Percentiles rank a stretch among this genome's conserved stretches.
phyloP scores from a whole-genome alignment of 2,888 invertebrate species.

The Laothoe populi region DNA sequence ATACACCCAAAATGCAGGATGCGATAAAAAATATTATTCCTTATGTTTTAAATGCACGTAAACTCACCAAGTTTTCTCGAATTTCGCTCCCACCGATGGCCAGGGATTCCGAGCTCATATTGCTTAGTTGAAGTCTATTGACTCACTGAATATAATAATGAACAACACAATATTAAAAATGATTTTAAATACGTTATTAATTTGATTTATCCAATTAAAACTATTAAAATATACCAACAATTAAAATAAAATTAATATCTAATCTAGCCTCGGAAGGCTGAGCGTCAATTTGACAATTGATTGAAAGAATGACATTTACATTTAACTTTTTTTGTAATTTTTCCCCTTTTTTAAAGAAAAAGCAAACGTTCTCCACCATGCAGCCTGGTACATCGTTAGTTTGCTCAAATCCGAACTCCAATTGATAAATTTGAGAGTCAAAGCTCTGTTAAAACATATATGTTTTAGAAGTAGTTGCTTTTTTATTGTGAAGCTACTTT shows the following conservation, averaged over 20 bases:
- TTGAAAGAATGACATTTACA: background rate
- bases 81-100: conserved; percentile 61
- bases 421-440: no score
- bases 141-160: conserved; percentile 27
- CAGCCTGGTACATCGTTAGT: no score
- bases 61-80: conserved; percentile 76
- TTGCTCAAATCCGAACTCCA: no score
- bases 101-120: conserved; percentile 70
- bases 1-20: background rate
- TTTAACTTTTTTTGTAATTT: no score
- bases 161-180: conserved; percentile 22
- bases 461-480: no score
- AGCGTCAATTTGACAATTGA: conserved; percentile 18
- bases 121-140: conserved; percentile 25
- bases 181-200: background rate
- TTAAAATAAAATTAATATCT: background rate
- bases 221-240: background rate
- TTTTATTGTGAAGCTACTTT: no score
- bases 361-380: no score
- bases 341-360: no score
- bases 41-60: background rate
- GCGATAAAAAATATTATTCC: background rate
- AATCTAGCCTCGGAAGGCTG: background rate
- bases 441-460: no score
- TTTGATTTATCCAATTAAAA: background rate